These are phyloP conservation scores for Gnatocerus cornutus DNA, from an alignment of 2,888 invertebrate species.

Conservation along the genomic window DNA sequence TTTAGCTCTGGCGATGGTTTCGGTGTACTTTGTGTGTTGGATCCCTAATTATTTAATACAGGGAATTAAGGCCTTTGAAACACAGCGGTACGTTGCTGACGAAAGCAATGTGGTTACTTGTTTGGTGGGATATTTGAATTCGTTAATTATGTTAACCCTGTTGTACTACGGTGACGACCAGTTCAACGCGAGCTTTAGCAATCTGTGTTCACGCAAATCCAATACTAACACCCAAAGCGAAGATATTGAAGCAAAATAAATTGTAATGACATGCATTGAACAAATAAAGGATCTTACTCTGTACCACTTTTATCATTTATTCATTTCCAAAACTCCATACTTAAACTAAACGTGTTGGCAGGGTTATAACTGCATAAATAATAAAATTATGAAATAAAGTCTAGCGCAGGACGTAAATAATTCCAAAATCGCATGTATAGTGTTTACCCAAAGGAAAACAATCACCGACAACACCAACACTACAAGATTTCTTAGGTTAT, in stretches of 20 bases:
- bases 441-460: no score
- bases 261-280: no score
- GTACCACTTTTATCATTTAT: no score
- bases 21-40: conserved; percentile 25
- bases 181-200: conserved; percentile 19
- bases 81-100: not conserved
- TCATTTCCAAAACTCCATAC: no score
- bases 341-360: no score
- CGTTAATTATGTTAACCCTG: conserved; percentile 21
- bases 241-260: conserved; percentile 19
- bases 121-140: conserved; percentile 30
- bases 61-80: conserved; percentile 15
- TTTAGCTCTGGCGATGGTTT: conserved; percentile 21
- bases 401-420: no score
- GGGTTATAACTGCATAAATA: no score
- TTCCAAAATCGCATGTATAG: no score
- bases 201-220: conserved; percentile 10
- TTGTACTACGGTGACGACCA: conserved; percentile 24
- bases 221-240: not conserved
- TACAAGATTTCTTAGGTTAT: no score
- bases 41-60: conserved; percentile 24
- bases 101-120: conserved; percentile 19
- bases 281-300: no score
- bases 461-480: no score
- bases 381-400: no score